Evolutionary conservation across 2,797 vertebrate species (phyloP), one percentile per base, ranked within the genome.

Genomic region (Okamejei kenojei): DNA sequence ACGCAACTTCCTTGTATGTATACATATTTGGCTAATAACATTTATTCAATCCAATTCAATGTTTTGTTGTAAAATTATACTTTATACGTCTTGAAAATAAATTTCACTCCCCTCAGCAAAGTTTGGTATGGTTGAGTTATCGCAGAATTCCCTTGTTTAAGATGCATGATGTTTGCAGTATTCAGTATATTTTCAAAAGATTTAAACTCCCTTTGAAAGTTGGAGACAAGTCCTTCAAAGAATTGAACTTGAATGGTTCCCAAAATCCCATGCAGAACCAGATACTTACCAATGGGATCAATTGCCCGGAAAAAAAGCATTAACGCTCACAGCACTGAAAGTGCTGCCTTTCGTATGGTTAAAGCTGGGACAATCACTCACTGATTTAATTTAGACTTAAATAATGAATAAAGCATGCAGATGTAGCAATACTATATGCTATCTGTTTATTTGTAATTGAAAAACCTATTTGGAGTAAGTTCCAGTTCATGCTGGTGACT

Each of bases 161-260:
- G 84, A 61, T 26, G 61, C n/a, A 63, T 63, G 65, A 88, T 88
- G 61, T 88, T 88, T 88, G 63, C 63, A 68, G 84, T 88, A 88
- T 88, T 88, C 84, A 88, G 84, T 88, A 68, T 88, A 88, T 88
- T 88, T 88, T 88, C 84, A 88, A 88, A 88, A 88, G 84, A 68
- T 68, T 88, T 88, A 88, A 88, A 88, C n/a, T 88, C 61, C 84
- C 84, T 88, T 88, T 88, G 84, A 88, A 88, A 88, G 84, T 32
- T 65, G 84, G 84, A 88, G 84, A 88, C 84, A 88, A 65, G 84
- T 65, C 84, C 61, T 88, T 88, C 84, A 88, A 88, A 88, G 84
- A 88, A 88, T 65, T 88, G 84, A 88, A 88, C 84, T 88, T 88
- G 84, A 88, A 88, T 88, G n/a, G 84, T 88, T 88, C 84, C 61